phyloP scores from a whole-genome alignment of 2,113 vertebrate species.

The Alethe castanea region DNA sequence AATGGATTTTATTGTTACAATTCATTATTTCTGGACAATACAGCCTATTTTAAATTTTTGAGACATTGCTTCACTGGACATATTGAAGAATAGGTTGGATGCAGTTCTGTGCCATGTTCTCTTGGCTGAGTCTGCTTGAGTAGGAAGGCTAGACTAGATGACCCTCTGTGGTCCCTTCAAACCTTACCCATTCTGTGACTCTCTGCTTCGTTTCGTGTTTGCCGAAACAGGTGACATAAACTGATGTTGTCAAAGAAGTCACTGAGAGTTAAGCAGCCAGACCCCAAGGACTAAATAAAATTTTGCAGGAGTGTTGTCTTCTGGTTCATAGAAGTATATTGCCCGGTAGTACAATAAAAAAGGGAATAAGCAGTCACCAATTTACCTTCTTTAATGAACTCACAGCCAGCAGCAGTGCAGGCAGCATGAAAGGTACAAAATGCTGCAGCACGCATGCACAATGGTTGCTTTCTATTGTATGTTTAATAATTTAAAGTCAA shows the following conservation, averaged over 20 bases:
- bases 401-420: background rate
- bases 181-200: background rate
- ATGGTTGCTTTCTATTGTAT: background rate
- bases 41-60: background rate
- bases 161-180: background rate
- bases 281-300: background rate
- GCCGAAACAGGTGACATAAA: background rate
- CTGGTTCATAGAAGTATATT: background rate
- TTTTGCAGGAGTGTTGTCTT: background rate
- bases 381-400: background rate
- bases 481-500: background rate
- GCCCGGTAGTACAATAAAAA: background rate
- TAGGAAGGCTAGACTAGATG: background rate
- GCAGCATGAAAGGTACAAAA: background rate
- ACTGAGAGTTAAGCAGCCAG: background rate
- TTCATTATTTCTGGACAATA: background rate
- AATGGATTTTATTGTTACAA: background rate
- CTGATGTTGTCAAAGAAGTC: background rate
- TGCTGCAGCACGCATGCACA: background rate
- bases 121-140: background rate
- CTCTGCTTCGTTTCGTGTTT: background rate
- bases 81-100: background rate
- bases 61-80: background rate
- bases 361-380: background rate
- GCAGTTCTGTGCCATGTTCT: background rate